These are phyloP conservation scores for Rhingia campestris DNA, from an alignment of 2,888 invertebrate species.

Conservation along the genomic window DNA sequence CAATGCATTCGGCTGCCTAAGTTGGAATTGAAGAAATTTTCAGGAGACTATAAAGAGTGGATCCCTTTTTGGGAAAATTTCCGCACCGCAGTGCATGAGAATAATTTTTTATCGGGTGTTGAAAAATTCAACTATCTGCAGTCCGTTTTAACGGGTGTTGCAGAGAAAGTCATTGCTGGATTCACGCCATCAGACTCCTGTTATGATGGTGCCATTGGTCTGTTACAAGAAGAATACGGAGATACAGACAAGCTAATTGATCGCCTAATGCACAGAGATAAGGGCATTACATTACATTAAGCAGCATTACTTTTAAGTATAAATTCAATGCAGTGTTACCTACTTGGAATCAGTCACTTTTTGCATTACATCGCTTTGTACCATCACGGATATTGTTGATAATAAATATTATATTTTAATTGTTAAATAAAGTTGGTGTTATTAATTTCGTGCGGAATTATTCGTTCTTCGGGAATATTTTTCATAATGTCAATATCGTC, in stretches of 20 bases:
- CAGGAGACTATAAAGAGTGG: slow-evolving; percentile 27
- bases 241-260: slow-evolving; percentile 36
- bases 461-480: too few relatives aligned
- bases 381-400: too few relatives aligned
- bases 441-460: too few relatives aligned
- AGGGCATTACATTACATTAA: slow-evolving; percentile 16
- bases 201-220: slow-evolving; percentile 39
- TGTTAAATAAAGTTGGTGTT: too few relatives aligned
- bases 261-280: slow-evolving; percentile 27
- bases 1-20: slow-evolving; percentile 14
- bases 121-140: slow-evolving; percentile 49
- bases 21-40: slow-evolving; percentile 39
- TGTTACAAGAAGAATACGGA: slow-evolving; percentile 38
- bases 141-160: slow-evolving; percentile 32
- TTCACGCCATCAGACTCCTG: slow-evolving; percentile 34
- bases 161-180: slow-evolving; percentile 28
- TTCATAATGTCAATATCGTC: too few relatives aligned
- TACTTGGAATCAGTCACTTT: too few relatives aligned
- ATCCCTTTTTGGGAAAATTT: slow-evolving; percentile 47
- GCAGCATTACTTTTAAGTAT: neutral
- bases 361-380: too few relatives aligned
- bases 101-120: slow-evolving; percentile 12
- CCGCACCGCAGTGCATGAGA: slow-evolving; percentile 28
- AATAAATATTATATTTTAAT: too few relatives aligned
- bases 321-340: too few relatives aligned